Evolutionary conservation across 2,888 invertebrate species (phyloP).

Genomic region (Aphidius colemani): DNA sequence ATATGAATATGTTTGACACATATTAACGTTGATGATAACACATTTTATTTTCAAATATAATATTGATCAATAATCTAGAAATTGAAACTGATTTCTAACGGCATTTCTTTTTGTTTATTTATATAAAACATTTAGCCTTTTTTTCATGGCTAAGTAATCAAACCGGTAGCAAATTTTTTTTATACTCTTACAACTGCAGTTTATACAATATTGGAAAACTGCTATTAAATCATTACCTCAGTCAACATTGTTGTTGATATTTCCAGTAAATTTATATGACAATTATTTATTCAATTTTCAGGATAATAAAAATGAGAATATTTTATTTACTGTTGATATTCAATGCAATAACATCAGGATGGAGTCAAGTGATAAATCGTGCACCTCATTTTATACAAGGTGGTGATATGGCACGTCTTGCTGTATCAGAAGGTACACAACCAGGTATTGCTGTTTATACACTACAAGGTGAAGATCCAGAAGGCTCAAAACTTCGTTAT

Average conservation of each 20-base stretch:
- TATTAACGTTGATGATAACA: not conserved
- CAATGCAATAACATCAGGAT: constrained; percentile 36
- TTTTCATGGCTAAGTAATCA: constrained; percentile 19
- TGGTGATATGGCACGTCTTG: constrained; percentile 79
- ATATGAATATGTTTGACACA: constrained; percentile 9
- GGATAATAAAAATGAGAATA: constrained; percentile 47
- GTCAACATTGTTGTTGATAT: too few relatives aligned
- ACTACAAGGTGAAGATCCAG: constrained; percentile 77
- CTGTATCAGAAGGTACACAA: constrained; percentile 73
- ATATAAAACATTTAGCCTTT: constrained; percentile 14
- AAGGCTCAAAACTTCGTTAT: constrained; percentile 73
- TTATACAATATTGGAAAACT: not conserved
- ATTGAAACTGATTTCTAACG: constrained; percentile 52
- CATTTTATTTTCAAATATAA: constrained; percentile 1
- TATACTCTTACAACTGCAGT: constrained; percentile 17
- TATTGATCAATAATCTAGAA: constrained; percentile 28
- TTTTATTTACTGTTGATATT: constrained; percentile 41
- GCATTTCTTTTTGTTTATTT: constrained; percentile 38
- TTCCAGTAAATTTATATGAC: not conserved
- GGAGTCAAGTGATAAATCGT: constrained; percentile 69
- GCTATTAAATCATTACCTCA: too few relatives aligned
- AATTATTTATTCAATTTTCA: not conserved
- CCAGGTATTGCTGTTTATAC: constrained; percentile 79
- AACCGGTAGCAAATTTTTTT: constrained; percentile 14
- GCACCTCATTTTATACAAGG: constrained; percentile 77